These are phyloP conservation scores for Stichopus chloronotus DNA, from an alignment of 35 echinoderm and acorn worm genomes.

Conservation along the genomic window DNA sequence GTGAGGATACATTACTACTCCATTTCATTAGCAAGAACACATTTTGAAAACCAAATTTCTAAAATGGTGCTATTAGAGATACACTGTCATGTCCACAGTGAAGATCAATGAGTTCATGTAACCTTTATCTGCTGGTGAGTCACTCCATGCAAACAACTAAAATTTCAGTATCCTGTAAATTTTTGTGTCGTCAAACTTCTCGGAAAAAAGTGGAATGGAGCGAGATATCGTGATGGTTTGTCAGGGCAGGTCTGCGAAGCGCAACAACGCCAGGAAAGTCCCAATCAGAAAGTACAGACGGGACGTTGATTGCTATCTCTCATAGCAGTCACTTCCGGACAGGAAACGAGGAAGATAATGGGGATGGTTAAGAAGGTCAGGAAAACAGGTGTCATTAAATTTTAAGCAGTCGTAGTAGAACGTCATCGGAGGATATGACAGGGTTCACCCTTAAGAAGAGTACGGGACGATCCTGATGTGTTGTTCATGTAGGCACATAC, in stretches of 20 bases:
- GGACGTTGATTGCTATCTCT: neutral
- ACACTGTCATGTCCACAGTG: too few relatives aligned
- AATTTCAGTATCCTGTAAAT: neutral
- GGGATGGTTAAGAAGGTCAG: neutral
- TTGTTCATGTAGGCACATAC: too few relatives aligned
- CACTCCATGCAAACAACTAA: neutral
- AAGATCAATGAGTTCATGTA: too few relatives aligned
- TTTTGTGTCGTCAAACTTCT: neutral
- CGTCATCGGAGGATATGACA: too few relatives aligned
- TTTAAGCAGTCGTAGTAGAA: neutral
- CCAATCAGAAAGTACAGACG: neutral
- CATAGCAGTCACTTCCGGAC: neutral
- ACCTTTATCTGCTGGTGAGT: too few relatives aligned
- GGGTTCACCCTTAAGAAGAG: too few relatives aligned
- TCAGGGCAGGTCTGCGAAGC: neutral
- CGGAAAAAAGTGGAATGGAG: neutral
- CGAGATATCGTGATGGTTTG: neutral
- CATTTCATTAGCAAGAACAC: too few relatives aligned
- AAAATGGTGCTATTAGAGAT: too few relatives aligned
- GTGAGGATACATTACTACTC: too few relatives aligned
- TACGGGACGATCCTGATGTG: too few relatives aligned
- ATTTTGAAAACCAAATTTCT: too few relatives aligned
- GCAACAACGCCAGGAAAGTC: neutral
- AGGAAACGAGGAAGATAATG: neutral
- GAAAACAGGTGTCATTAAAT: neutral